A percentile compares a stretch with the other conserved stretches of the same genome.
These are phyloP conservation scores for Acanthosepion lycidas DNA, from an alignment of 2,888 invertebrate species.

Conservation along the genomic window DNA sequence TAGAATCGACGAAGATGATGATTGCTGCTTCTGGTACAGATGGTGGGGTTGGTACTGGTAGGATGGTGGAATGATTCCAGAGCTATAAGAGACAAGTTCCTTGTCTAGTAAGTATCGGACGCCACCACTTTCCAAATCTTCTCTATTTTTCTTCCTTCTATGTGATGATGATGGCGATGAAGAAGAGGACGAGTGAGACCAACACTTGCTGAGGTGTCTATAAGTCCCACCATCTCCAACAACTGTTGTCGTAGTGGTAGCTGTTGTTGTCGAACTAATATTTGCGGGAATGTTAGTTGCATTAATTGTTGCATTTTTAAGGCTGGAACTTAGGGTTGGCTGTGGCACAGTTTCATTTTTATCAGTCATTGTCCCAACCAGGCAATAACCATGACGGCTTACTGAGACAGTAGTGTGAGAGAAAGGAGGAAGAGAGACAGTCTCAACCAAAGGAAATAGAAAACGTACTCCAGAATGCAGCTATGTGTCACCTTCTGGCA, in stretches of 20 bases:
- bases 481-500: background rate
- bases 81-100: background rate
- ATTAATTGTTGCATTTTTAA: background rate
- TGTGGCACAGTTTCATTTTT: background rate
- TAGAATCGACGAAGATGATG: background rate
- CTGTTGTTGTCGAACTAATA: constrained; percentile 16
- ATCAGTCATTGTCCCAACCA: constrained; percentile 33
- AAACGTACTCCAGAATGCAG: background rate
- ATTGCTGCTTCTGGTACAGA: background rate
- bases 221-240: background rate
- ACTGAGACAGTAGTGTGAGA: background rate
- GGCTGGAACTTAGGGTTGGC: background rate
- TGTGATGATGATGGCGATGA: background rate
- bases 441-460: background rate
- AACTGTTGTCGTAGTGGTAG: constrained; percentile 8
- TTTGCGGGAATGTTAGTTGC: background rate
- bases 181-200: constrained; percentile 1
- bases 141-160: background rate
- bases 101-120: background rate
- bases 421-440: background rate
- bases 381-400: constrained; percentile 11
- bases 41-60: background rate
- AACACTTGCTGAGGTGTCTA: background rate
- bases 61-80: background rate
- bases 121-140: background rate